Conservation (phyloP, 2,888 invertebrate genomes). For the Caenorhabditis japonica region DNA sequence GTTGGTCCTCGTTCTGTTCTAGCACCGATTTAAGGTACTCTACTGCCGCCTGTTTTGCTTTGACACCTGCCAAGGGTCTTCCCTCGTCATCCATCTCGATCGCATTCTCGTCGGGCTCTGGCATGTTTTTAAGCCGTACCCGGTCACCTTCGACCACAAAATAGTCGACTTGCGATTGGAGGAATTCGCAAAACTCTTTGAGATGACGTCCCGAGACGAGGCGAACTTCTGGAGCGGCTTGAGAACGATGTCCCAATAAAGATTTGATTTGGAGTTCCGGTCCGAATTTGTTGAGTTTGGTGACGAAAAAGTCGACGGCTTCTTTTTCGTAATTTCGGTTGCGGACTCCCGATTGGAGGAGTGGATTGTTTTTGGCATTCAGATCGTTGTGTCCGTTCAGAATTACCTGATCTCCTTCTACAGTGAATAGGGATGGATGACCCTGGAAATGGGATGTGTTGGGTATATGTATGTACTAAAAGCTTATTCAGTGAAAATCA, state of each 20-base stretch:
- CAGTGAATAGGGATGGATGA: constrained; percentile 90
- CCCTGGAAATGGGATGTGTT: constrained; percentile 29
- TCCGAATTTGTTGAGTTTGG: constrained; percentile 93
- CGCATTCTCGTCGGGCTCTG: constrained; percentile 73
- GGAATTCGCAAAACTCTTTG: constrained; percentile 92
- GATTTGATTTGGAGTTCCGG: constrained; percentile 93
- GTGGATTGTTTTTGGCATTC: constrained; percentile 75
- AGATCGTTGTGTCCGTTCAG: constrained; percentile 77
- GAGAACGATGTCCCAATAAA: constrained; percentile 91
- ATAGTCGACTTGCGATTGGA: constrained; percentile 87
- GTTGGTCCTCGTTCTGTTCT: constrained; percentile 76
- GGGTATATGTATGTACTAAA: no score
- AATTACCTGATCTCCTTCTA: constrained; percentile 86
- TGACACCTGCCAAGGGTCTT: constrained; percentile 72
- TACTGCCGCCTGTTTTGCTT: constrained; percentile 77
- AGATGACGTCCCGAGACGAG: constrained; percentile 94
- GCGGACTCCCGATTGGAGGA: constrained; percentile 65
- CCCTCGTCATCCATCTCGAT: constrained; percentile 77
- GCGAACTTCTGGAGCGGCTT: constrained; percentile 94
- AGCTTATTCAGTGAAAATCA: no score
- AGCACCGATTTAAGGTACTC: constrained; percentile 74
- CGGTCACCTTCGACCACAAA: constrained; percentile 83
- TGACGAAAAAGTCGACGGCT: constrained; percentile 96
- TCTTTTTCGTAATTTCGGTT: constrained; percentile 88
- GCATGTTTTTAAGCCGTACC: constrained; percentile 76